Evolutionary conservation across 2,113 vertebrate species (phyloP).

Genomic region (Dipodomys ordii): DNA sequence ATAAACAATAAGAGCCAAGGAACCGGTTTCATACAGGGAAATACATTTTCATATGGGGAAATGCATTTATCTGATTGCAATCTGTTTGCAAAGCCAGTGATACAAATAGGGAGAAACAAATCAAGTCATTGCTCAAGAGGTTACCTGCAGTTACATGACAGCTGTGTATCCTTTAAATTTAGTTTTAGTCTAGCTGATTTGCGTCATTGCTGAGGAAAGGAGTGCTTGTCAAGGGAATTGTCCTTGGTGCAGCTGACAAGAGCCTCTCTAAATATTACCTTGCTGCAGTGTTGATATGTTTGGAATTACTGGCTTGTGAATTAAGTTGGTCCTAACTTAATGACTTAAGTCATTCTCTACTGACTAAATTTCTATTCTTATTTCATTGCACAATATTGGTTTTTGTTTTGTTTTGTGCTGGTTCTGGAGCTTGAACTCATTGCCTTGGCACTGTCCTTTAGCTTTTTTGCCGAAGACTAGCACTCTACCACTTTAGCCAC

Average conservation of each 20-base stretch:
- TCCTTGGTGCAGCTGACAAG: constrained; percentile 39
- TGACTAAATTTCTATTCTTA: background rate
- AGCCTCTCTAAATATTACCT: constrained; percentile 15
- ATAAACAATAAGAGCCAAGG: background rate
- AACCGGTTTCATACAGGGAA: background rate
- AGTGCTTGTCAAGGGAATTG: constrained; percentile 29
- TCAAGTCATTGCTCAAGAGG: constrained; percentile 51
- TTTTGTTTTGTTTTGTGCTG: too few species aligned
- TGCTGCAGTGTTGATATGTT: constrained; percentile 2
- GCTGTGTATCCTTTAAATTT: constrained; percentile 68
- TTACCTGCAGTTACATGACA: constrained; percentile 57
- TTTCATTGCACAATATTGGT: background rate
- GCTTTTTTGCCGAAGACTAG: too few species aligned
- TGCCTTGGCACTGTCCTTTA: too few species aligned
- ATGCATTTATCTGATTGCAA: constrained; percentile 7
- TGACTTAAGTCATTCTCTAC: background rate
- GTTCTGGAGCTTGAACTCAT: too few species aligned
- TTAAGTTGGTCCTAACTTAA: constrained; percentile 42
- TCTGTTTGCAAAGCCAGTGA: constrained; percentile 55
- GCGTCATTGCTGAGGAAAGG: constrained; percentile 61
- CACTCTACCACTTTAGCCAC: too few species aligned
- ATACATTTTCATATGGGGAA: too few species aligned
- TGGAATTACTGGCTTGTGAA: constrained; percentile 35
- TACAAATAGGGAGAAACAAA: constrained; percentile 52
- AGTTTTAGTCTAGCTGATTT: constrained; percentile 68